Percentiles rank a stretch among this genome's conserved stretches.
These are phyloP conservation scores for Silvanus unidentatus DNA, from an alignment of 2,888 invertebrate genomes.

Conservation along the genomic window DNA sequence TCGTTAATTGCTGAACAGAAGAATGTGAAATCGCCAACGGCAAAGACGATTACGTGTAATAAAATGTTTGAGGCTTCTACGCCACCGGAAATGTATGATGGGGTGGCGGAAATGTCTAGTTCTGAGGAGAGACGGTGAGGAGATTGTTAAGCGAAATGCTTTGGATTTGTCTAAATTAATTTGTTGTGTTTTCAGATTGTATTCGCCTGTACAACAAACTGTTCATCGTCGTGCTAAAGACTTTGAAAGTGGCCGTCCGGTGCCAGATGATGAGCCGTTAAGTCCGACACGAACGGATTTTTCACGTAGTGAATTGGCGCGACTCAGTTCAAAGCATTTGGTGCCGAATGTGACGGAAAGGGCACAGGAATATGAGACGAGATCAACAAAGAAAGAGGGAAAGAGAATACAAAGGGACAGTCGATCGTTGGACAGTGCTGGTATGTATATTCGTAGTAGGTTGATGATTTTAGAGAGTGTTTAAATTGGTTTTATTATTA, in stretches of 20 bases:
- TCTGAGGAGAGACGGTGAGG: constrained; percentile 23
- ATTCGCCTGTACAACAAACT: constrained; percentile 53
- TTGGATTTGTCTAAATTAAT: not conserved
- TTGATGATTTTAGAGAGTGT: constrained; percentile 6
- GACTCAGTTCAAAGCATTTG: constrained; percentile 59
- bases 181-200: constrained; percentile 28
- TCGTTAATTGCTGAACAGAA: constrained; percentile 23
- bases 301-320: constrained; percentile 60
- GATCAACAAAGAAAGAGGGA: constrained; percentile 29
- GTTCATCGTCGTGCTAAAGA: constrained; percentile 70
- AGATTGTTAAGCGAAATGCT: not conserved
- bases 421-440: constrained; percentile 52
- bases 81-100: constrained; percentile 27
- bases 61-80: constrained; percentile 26
- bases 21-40: constrained; percentile 28
- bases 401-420: constrained; percentile 48
- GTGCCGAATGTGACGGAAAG: constrained; percentile 71
- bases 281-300: constrained; percentile 59
- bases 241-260: constrained; percentile 61
- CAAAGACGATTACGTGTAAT: constrained; percentile 13
- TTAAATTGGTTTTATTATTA: constrained; percentile 1
- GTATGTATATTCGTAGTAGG: constrained; percentile 32
- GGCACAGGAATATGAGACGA: constrained; percentile 65
- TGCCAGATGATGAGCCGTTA: constrained; percentile 50
- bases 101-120: constrained; percentile 2